Evolutionary conservation across 1,140 invertebrate genomes (phyloP).

Genomic region (Brachionus calyciflorus): DNA sequence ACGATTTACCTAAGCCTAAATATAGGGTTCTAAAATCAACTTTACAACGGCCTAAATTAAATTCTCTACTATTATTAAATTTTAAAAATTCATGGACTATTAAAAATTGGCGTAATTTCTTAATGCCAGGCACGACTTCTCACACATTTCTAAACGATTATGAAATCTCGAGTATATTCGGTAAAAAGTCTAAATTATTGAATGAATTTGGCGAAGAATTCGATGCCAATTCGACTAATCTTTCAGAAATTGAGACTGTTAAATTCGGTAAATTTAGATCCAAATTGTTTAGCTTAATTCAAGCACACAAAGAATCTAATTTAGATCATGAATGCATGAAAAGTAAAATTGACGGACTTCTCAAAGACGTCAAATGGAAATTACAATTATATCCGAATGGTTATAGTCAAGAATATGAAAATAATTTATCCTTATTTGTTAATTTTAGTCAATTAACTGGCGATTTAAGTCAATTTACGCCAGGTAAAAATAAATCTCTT

Average conservation of each 20-base stretch:
- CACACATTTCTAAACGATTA: constrained; percentile 31
- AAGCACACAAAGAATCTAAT: background rate
- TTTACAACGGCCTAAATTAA: background rate
- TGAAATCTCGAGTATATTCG: background rate
- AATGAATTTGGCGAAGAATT: constrained; percentile 30
- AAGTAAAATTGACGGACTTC: background rate
- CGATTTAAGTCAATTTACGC: background rate
- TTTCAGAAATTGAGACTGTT: background rate
- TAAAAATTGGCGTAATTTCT: constrained; percentile 11
- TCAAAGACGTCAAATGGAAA: constrained; percentile 27
- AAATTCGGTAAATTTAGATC: constrained; percentile 35
- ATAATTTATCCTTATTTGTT: constrained; percentile 37
- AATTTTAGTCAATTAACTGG: constrained; percentile 36
- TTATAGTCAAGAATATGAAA: constrained; percentile 26
- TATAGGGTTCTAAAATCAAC: background rate
- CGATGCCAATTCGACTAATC: background rate
- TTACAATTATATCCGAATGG: constrained; percentile 40
- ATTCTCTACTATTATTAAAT: background rate
- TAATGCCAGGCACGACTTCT: background rate
- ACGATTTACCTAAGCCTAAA: background rate
- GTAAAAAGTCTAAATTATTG: background rate
- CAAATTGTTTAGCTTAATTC: background rate
- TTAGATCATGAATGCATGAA: background rate
- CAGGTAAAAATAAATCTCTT: background rate
- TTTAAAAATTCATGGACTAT: constrained; percentile 22